Evolutionary conservation across 2,888 invertebrate genomes (phyloP), one percentile per base, ranked within the genome.

Genomic region (Exephanes ischioxanthus): DNA sequence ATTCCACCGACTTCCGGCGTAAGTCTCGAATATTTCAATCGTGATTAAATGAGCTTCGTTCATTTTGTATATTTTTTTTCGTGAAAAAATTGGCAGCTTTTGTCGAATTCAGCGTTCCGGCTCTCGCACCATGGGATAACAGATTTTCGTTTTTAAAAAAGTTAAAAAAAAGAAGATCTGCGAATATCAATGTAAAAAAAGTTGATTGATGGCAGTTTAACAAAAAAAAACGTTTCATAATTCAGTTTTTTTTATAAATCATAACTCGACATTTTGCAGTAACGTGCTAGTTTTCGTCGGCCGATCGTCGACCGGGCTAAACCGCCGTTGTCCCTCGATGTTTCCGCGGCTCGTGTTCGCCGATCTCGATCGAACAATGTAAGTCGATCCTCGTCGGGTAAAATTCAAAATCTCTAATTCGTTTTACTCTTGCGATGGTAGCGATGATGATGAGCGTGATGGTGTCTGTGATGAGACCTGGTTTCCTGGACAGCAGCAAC

Each of bases 401-500:
- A 51, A 5, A 26, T 26, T 5, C 11, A 33, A 48, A 53, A 37
- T 45, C 53, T 53, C 91, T 90, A 94, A 87, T 94, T 94, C 19
- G 94, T 94, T 89, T 93, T 94, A 87, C 93, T 94, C 86, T 94
- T 94, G 81, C 93, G 93, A 86, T 93, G 93, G 73, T 90, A 88
- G 55, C 90, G 90, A 86, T 93, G 91, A 83, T 93, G 92, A 85
- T 93, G 93, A 22, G 90, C 89, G 73, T 92, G 93, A 80, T 93
- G 93, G 66, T 93, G 93, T 58, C 92, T 91, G 26, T 92, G 89
- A 90, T 95, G 96, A 89, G 95, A 94, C 79, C 96, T 93, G 0
- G 95, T 96, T 91, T 96, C 96, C 89, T 96, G 96, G 0, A 96
- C 96, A 66, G 96, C 96, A 4, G 96, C 96, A 5, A 96, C 96